Conservation (phyloP, 2,797 vertebrate genomes). For the Phataginus tetradactyla region DNA sequence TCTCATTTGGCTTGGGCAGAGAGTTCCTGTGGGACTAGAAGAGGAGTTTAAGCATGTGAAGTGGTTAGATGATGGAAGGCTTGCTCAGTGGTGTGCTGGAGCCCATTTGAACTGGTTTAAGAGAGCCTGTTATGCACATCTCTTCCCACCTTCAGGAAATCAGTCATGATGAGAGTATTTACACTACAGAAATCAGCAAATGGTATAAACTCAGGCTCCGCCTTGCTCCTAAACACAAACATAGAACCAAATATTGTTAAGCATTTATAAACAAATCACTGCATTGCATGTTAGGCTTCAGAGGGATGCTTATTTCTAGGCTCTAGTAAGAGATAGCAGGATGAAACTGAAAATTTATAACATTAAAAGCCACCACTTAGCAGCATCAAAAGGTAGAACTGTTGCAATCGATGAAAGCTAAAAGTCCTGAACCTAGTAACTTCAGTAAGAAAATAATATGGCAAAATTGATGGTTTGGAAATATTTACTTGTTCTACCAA, state of each 20-base stretch:
- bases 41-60: background rate
- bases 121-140: background rate
- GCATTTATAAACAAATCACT: background rate
- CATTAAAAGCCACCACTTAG: background rate
- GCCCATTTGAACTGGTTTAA: background rate
- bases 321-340: background rate
- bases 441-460: slow-evolving; percentile 30
- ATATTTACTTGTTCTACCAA: background rate
- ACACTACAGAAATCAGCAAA: background rate
- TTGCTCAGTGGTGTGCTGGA: background rate
- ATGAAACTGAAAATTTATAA: background rate
- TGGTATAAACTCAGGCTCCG: background rate
- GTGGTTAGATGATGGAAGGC: background rate
- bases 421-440: background rate
- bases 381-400: background rate
- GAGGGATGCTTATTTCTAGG: background rate
- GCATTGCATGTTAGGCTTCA: background rate
- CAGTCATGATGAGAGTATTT: background rate
- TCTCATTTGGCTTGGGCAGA: background rate
- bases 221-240: background rate
- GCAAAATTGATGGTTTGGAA: background rate
- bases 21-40: background rate
- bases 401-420: background rate
- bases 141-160: background rate
- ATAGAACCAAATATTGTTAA: background rate